Base-by-base conservation (phyloP, 2,113 vertebrate genomes). In the Sitta europaea region DNA sequence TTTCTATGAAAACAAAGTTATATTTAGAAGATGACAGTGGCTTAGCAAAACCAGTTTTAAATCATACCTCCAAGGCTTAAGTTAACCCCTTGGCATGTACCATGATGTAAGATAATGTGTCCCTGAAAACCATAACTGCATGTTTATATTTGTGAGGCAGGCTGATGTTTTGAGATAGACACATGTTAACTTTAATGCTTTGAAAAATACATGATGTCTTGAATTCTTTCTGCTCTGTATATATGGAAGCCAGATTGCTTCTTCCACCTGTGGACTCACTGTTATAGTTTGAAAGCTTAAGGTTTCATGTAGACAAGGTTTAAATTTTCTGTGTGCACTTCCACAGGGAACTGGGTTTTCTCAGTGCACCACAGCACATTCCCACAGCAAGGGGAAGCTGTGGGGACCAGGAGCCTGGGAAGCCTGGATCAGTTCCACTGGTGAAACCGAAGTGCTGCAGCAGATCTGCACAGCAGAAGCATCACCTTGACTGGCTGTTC, bases 351-450 rank as follows among this genome's bases (percentile, higher is more conserved):
- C 24, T 74, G 43, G 28, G 35, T 53, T 84, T 16, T 61, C 31
- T 77, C 20, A 7, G 9, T 36, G 61, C 7, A 3, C 35, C 58
- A 20, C 42, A 79, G 68, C 43, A 33, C 43, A 36, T 58, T 33
- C 67, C 35, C 5, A 2, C 59, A 59, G 55, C 33, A 35, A 19
- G 21, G 25, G 31, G 25, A 36, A 58, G n/a, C 86, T 78, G 43
- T 57, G 0, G 5, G 48, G 40, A 87, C 70, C 58, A 45, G 47
- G 10, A n/a, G 71, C 7, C 43, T 45, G 35, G 43, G 86, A 76
- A 58, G 14, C 53, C 54, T 91, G 1, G 2, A 18, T 61, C 43
- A 45, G 66, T 22, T 91, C 53, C 2, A 1, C 48, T 0, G 0
- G 29, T 72, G 45, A 63, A 71, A 63, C 42, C 42, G 58, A 50